Evolutionary conservation across 2,113 vertebrate species (phyloP).

Genomic region (Limnothrissa miodon): DNA sequence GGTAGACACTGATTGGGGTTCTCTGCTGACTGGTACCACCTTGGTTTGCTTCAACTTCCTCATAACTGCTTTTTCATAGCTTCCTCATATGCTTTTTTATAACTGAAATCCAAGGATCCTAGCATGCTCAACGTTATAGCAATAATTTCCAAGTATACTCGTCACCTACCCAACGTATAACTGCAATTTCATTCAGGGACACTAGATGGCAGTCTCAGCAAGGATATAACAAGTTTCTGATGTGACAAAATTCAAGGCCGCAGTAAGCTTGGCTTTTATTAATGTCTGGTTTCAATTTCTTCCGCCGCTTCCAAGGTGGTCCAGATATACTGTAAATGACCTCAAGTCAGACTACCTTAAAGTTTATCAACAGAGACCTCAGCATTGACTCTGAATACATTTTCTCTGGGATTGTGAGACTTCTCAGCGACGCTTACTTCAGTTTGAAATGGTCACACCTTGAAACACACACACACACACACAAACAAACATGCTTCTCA

Average conservation of each 20-base stretch:
- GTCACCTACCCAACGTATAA: not conserved
- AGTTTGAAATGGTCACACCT: not conserved
- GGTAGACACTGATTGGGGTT: too few relatives aligned
- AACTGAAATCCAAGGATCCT: too few relatives aligned
- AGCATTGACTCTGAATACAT: not conserved
- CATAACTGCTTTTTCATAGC: too few relatives aligned
- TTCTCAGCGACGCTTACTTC: not conserved
- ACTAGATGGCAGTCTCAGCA: slow-evolving; percentile 65
- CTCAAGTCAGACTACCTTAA: not conserved
- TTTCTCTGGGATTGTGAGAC: not conserved
- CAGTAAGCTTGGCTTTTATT: not conserved
- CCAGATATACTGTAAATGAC: not conserved
- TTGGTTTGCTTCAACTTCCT: too few relatives aligned
- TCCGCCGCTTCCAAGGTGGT: not conserved
- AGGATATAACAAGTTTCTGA: not conserved
- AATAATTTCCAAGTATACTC: too few relatives aligned
- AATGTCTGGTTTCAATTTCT: not conserved
- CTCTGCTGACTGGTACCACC: too few relatives aligned
- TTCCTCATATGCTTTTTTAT: too few relatives aligned
- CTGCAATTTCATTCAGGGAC: slow-evolving; percentile 27
- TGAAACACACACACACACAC: slow-evolving; percentile 5
- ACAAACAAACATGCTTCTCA: not conserved
- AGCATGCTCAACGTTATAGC: too few relatives aligned
- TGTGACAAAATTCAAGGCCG: not conserved
- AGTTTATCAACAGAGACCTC: not conserved